Evolutionary conservation across 2,888 invertebrate species (phyloP), one percentile per base, ranked within the genome.

Genomic region (Chrysopilus asiliformis): DNA sequence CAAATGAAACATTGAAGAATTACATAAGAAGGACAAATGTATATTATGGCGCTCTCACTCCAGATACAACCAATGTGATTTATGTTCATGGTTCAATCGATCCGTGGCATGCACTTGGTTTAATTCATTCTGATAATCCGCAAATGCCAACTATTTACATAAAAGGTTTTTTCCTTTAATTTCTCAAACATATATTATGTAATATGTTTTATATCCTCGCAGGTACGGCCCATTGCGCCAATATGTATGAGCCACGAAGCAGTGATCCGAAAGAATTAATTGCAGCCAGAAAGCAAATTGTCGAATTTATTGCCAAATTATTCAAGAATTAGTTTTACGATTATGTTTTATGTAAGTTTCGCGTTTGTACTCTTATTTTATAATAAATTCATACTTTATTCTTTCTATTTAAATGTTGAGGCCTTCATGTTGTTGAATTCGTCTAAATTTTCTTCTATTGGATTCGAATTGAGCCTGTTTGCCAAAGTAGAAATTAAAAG

Each of bases 151-250:
- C 79, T 9, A 79, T 86, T 49, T 81, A 68, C 45, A 84, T 86
- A 25, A 64, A 75, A 53, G 84, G 84, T 80, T 56, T 22, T 47
- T 36, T 5, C 9, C 35, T 16, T 4, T 4, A 18, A 26, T 30
- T 27, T 25, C 47, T 43, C 4, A 12, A 24, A 16, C n/a, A 13
- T 20, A 32, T 32, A 34, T 34, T 16, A 18, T 25, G 5, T 15
- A 30, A n/a, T 24, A 30, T 20, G 17, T 10, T 17, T 19, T 31
- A 12, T 26, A 17, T 31, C 18, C 4, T 32, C 20, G 3, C 53
- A 85, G 89, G 87, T 26, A 87, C 90, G n/a, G 90, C 91, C 5
- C 91, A 93, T 58, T 93, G 91, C 60, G 90, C 91, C 2, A 82
- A 90, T 55, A 86, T 91, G 86, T 91, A 91, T 56, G 87, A 90